Evolutionary conservation across 2,888 invertebrate genomes (phyloP).

Genomic region (Imbricaverruca yamaguchii): DNA sequence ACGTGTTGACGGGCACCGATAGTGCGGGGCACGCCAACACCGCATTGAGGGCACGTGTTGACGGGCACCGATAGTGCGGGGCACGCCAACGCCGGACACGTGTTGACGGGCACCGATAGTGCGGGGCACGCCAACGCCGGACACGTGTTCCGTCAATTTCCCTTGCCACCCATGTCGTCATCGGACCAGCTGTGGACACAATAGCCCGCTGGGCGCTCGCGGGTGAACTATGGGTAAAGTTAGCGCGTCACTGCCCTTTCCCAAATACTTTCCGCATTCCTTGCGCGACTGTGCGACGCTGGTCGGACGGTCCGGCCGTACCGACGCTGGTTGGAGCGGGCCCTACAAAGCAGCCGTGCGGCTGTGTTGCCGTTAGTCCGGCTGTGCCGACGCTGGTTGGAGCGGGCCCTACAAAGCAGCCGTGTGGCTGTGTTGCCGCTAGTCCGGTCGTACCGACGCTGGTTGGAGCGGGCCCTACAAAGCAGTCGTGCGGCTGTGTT

Average conservation of each 20-base stretch:
- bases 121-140: too few relatives aligned
- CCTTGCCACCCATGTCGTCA: neutral
- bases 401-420: too few relatives aligned
- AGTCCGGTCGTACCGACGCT: neutral
- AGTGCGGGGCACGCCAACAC: too few relatives aligned
- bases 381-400: too few relatives aligned
- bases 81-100: too few relatives aligned
- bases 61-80: too few relatives aligned
- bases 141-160: too few relatives aligned
- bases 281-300: neutral
- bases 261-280: neutral
- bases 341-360: neutral
- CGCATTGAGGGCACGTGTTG: too few relatives aligned
- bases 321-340: too few relatives aligned
- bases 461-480: too few relatives aligned
- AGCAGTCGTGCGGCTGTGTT: neutral
- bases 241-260: neutral
- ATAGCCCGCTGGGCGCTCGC: neutral
- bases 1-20: too few relatives aligned
- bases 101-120: too few relatives aligned
- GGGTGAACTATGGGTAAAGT: neutral
- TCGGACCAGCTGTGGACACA: neutral
- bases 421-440: neutral
- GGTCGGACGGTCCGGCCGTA: neutral
- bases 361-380: neutral